Evolutionary conservation across 2,113 vertebrate species (phyloP).

Genomic region (Syrrhaptes paradoxus): DNA sequence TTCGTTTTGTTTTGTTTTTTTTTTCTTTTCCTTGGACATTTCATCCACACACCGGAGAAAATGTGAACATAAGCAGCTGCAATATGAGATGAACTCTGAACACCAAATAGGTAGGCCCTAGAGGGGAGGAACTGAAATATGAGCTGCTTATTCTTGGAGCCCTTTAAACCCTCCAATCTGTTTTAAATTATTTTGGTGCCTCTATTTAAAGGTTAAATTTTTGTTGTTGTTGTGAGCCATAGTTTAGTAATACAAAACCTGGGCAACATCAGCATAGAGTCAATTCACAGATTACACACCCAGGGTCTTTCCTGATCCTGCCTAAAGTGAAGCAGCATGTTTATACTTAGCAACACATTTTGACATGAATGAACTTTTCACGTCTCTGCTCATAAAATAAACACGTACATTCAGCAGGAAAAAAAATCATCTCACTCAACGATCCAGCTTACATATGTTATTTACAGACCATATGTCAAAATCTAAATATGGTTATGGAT

Average conservation of each 20-base stretch:
- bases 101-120: constrained; percentile 66
- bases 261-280: constrained; percentile 61
- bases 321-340: constrained; percentile 68
- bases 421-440: constrained; percentile 54
- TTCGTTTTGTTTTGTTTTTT: constrained; percentile 29
- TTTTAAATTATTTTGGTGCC: constrained; percentile 77
- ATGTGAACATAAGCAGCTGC: constrained; percentile 62
- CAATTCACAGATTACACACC: constrained; percentile 70
- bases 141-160: constrained; percentile 64
- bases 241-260: constrained; percentile 57
- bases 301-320: constrained; percentile 65
- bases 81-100: constrained; percentile 74
- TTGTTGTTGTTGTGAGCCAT: constrained; percentile 66
- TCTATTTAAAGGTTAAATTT: constrained; percentile 74
- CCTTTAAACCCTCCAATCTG: constrained; percentile 72
- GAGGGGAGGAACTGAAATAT: constrained; percentile 67
- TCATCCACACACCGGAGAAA: constrained; percentile 45
- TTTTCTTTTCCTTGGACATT: constrained; percentile 40
- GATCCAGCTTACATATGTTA: constrained; percentile 39
- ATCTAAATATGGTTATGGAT: constrained; percentile 50
- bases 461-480: constrained; percentile 49
- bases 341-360: constrained; percentile 72
- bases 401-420: constrained; percentile 48
- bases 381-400: constrained; percentile 72
- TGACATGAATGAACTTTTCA: constrained; percentile 73